Percentiles rank a stretch among this genome's conserved stretches.
Conservation (phyloP, 2,888 invertebrate genomes). For the Hypsopygia costalis region DNA sequence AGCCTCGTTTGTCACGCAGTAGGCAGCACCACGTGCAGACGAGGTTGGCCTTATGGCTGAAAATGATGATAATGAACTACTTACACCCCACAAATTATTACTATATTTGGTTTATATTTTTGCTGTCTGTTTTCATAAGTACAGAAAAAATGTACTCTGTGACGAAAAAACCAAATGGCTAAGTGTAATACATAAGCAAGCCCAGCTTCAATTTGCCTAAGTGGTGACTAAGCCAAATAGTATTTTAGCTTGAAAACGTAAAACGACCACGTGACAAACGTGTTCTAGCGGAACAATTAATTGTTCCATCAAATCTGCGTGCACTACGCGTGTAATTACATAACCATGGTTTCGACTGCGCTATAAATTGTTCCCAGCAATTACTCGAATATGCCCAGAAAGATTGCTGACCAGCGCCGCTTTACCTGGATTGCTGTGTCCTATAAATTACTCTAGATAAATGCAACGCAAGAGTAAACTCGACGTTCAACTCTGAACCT, state of each 20-base stretch:
- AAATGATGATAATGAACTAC: too few relatives aligned
- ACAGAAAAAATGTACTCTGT: too few relatives aligned
- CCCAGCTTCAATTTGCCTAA: not conserved
- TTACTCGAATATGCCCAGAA: constrained; percentile 44
- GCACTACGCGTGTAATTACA: constrained; percentile 40
- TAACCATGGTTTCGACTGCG: constrained; percentile 40
- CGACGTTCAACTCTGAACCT: not conserved
- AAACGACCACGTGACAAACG: not conserved
- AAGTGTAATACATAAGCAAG: too few relatives aligned
- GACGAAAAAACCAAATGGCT: too few relatives aligned
- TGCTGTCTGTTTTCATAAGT: too few relatives aligned
- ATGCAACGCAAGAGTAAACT: not conserved
- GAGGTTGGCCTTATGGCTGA: too few relatives aligned
- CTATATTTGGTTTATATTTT: too few relatives aligned
- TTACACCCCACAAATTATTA: too few relatives aligned
- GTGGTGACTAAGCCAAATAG: not conserved
- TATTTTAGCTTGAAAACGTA: not conserved
- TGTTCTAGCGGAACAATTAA: constrained; percentile 30
- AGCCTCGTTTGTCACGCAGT: too few relatives aligned
- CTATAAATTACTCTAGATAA: not conserved
- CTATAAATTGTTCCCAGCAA: constrained; percentile 55
- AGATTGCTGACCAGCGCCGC: constrained; percentile 24
- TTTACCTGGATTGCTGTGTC: constrained; percentile 1
- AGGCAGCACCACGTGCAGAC: too few relatives aligned
- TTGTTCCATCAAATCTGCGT: constrained; percentile 38